A percentile compares a stretch with the other conserved stretches of the same genome.
Evolutionary conservation across 2,888 invertebrate genomes (phyloP).

Genomic region (Pandemis corylana): DNA sequence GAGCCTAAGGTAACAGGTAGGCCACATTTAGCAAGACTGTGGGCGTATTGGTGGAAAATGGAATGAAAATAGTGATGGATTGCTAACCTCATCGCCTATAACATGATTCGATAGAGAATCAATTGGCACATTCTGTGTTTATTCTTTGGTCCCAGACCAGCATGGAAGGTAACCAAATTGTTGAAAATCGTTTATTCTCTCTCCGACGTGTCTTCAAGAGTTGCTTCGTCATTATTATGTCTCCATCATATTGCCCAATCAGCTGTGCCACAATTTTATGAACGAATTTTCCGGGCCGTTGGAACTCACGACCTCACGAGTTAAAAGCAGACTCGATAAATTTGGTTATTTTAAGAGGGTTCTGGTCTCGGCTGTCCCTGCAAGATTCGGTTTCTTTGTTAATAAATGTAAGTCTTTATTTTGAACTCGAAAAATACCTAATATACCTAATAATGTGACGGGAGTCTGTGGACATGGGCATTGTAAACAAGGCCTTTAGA

Average conservation of each 20-base stretch:
- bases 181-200: too few relatives aligned
- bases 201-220: neutral
- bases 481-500: neutral
- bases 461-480: too few relatives aligned
- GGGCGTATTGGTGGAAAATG: too few relatives aligned
- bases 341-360: slow-evolving; percentile 14
- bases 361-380: neutral
- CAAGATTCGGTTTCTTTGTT: neutral
- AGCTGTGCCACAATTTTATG: slow-evolving; percentile 12
- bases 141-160: too few relatives aligned
- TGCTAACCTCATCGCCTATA: too few relatives aligned
- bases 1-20: too few relatives aligned
- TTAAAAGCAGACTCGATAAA: slow-evolving; percentile 16
- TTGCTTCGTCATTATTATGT: slow-evolving; percentile 4
- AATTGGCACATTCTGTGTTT: too few relatives aligned
- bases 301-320: slow-evolving; percentile 7
- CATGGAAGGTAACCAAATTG: too few relatives aligned
- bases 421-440: neutral
- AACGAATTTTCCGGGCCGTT: slow-evolving; percentile 20
- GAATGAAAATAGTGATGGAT: too few relatives aligned
- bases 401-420: neutral
- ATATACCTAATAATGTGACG: too few relatives aligned
- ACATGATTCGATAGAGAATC: too few relatives aligned
- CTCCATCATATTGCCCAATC: neutral
- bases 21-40: too few relatives aligned